Percentiles rank a stretch among this genome's conserved stretches.
Conservation (phyloP, 2,797 vertebrate genomes). For the Lindbergichthys nudifrons region DNA sequence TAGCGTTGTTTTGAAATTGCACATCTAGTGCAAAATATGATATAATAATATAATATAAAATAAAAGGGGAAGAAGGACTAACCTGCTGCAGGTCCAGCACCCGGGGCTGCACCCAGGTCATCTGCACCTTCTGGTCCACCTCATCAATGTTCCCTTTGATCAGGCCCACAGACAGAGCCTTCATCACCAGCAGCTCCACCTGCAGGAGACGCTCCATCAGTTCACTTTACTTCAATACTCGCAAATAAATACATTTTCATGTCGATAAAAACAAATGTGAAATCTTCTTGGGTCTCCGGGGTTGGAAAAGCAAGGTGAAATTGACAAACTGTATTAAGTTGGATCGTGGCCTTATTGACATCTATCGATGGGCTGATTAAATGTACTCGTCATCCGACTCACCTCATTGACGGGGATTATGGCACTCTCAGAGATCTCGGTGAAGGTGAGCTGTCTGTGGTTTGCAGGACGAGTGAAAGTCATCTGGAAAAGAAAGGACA, state of each 20-base stretch:
- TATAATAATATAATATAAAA: background rate
- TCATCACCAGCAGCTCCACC: constrained; percentile 99
- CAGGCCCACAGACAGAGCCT: constrained; percentile 94
- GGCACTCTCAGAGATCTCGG: constrained; percentile 94
- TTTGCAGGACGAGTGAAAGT: constrained; percentile 98
- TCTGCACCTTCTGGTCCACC: constrained; percentile 96
- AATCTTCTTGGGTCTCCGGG: background rate
- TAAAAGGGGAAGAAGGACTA: background rate
- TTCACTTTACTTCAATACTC: no score
- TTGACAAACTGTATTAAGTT: background rate
- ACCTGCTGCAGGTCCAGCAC: constrained; percentile 97
- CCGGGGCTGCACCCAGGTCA: constrained; percentile 98
- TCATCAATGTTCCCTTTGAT: constrained; percentile 97
- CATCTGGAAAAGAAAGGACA: constrained; percentile 86
- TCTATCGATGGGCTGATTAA: background rate
- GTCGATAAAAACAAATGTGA: background rate
- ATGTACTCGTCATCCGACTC: constrained; percentile 3
- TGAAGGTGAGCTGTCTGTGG: constrained; percentile 95
- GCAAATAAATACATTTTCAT: background rate
- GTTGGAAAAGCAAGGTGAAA: background rate
- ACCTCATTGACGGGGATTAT: constrained; percentile 95
- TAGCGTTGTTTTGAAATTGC: no score
- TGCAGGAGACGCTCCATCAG: constrained; percentile 52
- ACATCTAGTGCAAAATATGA: no score
- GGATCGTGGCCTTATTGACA: background rate